Evolutionary conservation across 2,113 vertebrate species (phyloP).

Genomic region (Lepus timidus): DNA sequence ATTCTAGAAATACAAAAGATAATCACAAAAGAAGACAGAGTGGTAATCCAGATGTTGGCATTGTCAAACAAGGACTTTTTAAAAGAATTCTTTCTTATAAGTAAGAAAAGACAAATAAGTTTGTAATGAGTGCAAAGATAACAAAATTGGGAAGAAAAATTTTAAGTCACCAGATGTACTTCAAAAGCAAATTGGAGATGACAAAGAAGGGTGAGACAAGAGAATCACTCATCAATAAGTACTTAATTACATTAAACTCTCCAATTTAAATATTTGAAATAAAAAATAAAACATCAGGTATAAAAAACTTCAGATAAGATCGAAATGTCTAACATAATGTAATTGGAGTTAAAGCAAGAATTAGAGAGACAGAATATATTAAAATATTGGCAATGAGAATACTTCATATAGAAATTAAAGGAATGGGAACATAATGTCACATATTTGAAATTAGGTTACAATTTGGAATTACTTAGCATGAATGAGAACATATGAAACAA

Average conservation of each 20-base stretch:
- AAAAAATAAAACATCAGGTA: not conserved
- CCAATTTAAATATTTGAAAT: not conserved
- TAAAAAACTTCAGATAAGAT: not conserved
- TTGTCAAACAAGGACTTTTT: conserved; percentile 20
- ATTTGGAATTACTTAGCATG: not conserved
- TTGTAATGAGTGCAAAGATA: not conserved
- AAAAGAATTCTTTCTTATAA: not conserved
- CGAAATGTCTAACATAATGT: not conserved
- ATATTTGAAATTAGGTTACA: not conserved
- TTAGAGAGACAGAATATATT: not conserved
- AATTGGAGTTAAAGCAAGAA: not conserved
- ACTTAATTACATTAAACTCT: not conserved
- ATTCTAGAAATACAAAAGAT: conserved; percentile 33
- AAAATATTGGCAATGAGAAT: not conserved
- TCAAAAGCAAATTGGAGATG: not conserved
- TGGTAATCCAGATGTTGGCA: not conserved
- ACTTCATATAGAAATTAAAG: not conserved
- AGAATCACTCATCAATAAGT: not conserved
- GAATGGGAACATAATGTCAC: not conserved
- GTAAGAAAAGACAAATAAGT: not conserved
- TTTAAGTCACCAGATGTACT: not conserved
- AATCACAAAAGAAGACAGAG: not conserved
- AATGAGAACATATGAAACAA: not conserved
- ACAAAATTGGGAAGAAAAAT: not conserved
- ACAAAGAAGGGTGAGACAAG: not conserved